A percentile compares a stretch with the other conserved stretches of the same genome.
Conservation (phyloP, 2,113 vertebrate genomes). For the Hippocampus guttulatus region DNA sequence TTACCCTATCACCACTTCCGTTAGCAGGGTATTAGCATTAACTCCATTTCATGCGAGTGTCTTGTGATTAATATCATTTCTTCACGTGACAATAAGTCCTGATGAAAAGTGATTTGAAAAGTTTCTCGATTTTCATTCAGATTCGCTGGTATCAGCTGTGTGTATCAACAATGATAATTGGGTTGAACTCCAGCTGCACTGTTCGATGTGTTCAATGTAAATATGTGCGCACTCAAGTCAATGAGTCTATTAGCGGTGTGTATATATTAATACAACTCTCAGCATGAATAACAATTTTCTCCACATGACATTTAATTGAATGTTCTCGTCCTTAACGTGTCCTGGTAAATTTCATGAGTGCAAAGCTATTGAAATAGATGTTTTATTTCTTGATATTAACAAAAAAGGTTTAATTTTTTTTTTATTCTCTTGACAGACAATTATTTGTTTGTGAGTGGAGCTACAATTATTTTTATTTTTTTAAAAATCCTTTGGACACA, state of each 20-base stretch:
- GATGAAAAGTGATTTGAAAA: not conserved
- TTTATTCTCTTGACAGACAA: conserved; percentile 62
- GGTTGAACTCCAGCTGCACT: not conserved
- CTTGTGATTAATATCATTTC: not conserved
- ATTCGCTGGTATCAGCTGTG: not conserved
- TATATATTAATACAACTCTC: not conserved
- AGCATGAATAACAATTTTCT: not conserved
- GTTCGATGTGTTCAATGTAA: not conserved
- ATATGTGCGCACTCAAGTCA: not conserved
- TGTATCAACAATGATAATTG: not conserved
- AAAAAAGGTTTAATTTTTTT: conserved; percentile 43
- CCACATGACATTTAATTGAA: not conserved
- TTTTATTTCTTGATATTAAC: conserved; percentile 31
- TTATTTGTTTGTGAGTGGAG: conserved; percentile 73
- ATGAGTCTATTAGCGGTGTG: not conserved
- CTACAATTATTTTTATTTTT: conserved; percentile 68
- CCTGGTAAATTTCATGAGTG: not conserved
- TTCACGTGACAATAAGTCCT: not conserved
- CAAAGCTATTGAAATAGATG: not conserved
- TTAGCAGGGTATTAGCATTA: not conserved
- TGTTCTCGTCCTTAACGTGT: not conserved
- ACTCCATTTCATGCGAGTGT: not conserved
- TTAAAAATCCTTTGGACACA: conserved; percentile 62
- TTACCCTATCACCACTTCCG: not conserved
- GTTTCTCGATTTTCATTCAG: not conserved